These are phyloP conservation scores for Mantis religiosa DNA, from an alignment of 2,888 invertebrate genomes.

Conservation along the genomic window DNA sequence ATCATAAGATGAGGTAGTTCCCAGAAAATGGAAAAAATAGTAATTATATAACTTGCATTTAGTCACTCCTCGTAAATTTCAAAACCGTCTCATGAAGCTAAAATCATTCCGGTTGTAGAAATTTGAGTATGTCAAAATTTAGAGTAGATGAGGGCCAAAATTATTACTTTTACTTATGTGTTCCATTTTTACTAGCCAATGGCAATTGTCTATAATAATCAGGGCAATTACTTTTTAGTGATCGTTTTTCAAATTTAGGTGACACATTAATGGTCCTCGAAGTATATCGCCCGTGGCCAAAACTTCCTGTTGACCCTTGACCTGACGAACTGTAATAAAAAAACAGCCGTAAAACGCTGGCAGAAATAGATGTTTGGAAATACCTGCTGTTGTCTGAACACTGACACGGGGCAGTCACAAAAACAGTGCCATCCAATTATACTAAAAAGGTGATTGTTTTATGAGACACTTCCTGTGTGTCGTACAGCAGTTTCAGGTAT, in stretches of 20 bases:
- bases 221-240: not conserved
- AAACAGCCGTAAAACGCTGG: not conserved
- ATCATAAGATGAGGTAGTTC: too few species aligned
- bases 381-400: not conserved
- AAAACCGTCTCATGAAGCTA: too few species aligned
- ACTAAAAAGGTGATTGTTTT: constrained; percentile 1
- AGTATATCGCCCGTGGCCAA: not conserved
- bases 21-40: too few species aligned
- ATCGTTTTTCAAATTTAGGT: not conserved
- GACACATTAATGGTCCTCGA: not conserved
- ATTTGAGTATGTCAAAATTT: too few species aligned
- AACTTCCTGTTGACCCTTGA: not conserved
- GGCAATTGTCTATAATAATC: too few species aligned
- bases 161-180: too few species aligned
- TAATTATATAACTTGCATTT: too few species aligned
- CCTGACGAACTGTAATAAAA: not conserved
- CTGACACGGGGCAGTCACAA: not conserved
- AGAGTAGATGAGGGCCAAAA: too few species aligned
- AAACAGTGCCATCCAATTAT: not conserved
- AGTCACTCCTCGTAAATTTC: too few species aligned
- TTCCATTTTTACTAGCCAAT: too few species aligned
- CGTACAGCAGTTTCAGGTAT: not conserved
- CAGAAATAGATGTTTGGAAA: not conserved
- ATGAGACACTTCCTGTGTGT: not conserved
- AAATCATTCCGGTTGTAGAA: too few species aligned